Conservation (phyloP, 2,888 invertebrate genomes). For the Drosophila tanythrix region DNA sequence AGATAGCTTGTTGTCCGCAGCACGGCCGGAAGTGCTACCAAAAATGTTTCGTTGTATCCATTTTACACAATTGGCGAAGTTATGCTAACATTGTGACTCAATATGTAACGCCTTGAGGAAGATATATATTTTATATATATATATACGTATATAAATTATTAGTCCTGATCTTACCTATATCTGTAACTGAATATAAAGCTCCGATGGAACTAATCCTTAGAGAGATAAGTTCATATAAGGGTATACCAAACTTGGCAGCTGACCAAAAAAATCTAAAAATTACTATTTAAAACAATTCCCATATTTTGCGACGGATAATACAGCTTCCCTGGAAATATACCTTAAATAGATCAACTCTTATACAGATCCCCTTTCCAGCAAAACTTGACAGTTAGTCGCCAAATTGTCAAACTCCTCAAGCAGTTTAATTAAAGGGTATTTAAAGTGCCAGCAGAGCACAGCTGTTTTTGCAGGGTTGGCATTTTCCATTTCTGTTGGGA, state of each 20-base stretch:
- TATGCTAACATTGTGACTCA: neutral
- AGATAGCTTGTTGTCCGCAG: neutral
- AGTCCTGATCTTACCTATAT: neutral
- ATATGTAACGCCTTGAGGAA: neutral
- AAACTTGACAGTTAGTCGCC: neutral
- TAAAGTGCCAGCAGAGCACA: too few species aligned
- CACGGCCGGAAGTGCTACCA: neutral
- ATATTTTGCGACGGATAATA: neutral
- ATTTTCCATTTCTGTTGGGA: conserved; percentile 30
- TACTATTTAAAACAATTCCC: accelerated
- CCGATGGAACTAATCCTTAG: neutral
- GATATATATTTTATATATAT: neutral
- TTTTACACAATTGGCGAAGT: neutral
- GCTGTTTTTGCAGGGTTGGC: neutral
- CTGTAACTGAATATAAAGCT: neutral
- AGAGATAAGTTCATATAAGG: neutral
- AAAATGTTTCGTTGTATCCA: neutral
- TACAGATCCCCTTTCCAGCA: neutral
- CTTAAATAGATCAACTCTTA: neutral
- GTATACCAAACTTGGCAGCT: too few species aligned
- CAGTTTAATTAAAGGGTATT: neutral
- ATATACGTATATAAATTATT: accelerated
- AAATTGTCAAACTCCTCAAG: neutral
- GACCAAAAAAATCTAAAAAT: neutral
- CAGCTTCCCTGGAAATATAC: neutral